Percentiles rank a stretch among this genome's conserved stretches.
phyloP scores from a whole-genome alignment of 2,888 invertebrate genomes.

The Scaptomyza parva region DNA sequence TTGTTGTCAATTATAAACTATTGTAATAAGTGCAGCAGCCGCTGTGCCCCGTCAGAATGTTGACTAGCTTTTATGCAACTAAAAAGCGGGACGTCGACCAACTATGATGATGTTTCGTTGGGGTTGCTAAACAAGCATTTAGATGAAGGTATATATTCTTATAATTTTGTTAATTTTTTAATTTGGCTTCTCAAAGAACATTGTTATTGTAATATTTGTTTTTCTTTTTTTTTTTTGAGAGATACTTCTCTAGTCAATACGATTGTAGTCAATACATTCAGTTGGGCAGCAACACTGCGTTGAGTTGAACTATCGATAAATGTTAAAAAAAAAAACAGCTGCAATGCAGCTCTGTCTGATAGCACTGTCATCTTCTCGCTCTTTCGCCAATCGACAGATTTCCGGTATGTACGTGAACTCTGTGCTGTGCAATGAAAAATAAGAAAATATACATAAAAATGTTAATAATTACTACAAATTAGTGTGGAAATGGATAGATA shows the following conservation, averaged over 20 bases:
- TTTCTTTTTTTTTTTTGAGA: constrained; percentile 46
- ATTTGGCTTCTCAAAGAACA: constrained; percentile 31
- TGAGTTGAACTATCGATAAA: constrained; percentile 39
- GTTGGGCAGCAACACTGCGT: constrained; percentile 40
- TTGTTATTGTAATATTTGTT: constrained; percentile 41
- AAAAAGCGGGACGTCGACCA: constrained; percentile 20
- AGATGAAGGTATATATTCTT: constrained; percentile 47
- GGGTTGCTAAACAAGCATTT: constrained; percentile 17
- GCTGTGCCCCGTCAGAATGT: constrained; percentile 26
- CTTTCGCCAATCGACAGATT: constrained; percentile 85
- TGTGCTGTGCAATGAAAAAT: constrained; percentile 50
- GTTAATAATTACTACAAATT: constrained; percentile 36
- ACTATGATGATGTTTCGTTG: constrained; percentile 22
- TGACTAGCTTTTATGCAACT: constrained; percentile 65
- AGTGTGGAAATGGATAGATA: constrained; percentile 32
- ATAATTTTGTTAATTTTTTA: constrained; percentile 51
- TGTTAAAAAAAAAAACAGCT: constrained; percentile 1
- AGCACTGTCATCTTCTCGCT: constrained; percentile 72
- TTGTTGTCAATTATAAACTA: constrained; percentile 37
- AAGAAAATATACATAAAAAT: constrained; percentile 53
- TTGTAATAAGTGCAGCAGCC: constrained; percentile 39
- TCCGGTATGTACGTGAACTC: constrained; percentile 84
- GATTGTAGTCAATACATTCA: constrained; percentile 29
- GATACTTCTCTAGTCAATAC: constrained; percentile 34
- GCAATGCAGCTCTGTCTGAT: constrained; percentile 43